Evolutionary conservation across 2,113 vertebrate genomes (phyloP).

Genomic region (Percina caprodes): DNA sequence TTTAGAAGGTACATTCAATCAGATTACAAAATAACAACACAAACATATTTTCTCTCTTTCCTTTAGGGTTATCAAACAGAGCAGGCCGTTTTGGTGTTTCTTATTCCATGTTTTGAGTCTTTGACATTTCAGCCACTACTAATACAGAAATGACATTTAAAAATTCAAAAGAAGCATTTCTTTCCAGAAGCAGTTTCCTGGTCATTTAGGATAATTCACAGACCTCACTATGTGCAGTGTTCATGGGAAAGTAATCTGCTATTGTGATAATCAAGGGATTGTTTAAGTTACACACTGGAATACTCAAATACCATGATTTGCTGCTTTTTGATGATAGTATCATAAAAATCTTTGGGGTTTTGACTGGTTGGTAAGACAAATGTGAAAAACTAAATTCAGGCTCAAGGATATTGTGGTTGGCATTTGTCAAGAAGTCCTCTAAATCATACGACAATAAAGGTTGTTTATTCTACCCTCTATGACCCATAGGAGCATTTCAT

Average conservation of each 20-base stretch:
- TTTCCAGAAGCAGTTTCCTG: not conserved
- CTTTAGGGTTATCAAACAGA: not conserved
- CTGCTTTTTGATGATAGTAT: not conserved
- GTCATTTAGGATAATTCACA: not conserved
- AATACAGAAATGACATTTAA: slow-evolving; percentile 2
- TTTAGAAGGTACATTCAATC: too few relatives aligned
- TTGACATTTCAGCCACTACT: not conserved
- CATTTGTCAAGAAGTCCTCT: too few relatives aligned
- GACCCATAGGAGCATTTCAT: too few relatives aligned
- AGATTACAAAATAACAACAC: not conserved
- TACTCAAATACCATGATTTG: not conserved
- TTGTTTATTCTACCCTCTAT: too few relatives aligned
- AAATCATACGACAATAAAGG: too few relatives aligned
- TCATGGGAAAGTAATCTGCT: not conserved
- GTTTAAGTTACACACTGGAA: not conserved
- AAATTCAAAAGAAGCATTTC: not conserved
- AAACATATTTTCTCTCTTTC: not conserved
- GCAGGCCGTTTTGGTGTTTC: not conserved
- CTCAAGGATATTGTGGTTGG: not conserved
- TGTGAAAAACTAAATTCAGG: not conserved
- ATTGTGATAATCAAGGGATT: not conserved
- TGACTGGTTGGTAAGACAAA: not conserved
- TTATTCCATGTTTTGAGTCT: slow-evolving; percentile 5
- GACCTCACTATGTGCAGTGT: not conserved
- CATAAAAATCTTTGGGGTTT: not conserved